Evolutionary conservation across 2,888 invertebrate genomes (phyloP).

Genomic region (Aphrophora alni): DNA sequence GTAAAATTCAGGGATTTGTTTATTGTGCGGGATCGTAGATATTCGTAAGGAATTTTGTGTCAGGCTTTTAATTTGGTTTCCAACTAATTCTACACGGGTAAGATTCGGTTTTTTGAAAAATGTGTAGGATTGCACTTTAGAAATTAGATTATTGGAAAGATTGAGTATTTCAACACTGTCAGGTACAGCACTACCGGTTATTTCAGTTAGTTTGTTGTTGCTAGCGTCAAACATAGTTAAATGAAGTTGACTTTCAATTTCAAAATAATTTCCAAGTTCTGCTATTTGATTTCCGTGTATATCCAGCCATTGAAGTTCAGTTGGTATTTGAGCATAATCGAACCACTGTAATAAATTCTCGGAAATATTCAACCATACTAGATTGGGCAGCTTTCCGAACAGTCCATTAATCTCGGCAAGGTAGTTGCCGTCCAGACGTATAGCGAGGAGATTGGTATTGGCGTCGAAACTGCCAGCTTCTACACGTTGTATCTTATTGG

Average conservation of each 20-base stretch:
- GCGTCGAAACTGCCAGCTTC: slow-evolving; percentile 80
- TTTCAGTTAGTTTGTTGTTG: slow-evolving; percentile 79
- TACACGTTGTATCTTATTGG: slow-evolving; percentile 81
- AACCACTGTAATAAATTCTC: slow-evolving; percentile 84
- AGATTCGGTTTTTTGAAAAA: slow-evolving; percentile 87
- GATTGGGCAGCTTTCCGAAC: slow-evolving; percentile 79
- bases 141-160: slow-evolving; percentile 80
- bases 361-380: slow-evolving; percentile 86
- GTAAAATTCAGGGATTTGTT: slow-evolving; percentile 79
- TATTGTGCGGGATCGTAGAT: slow-evolving; percentile 74
- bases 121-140: slow-evolving; percentile 84
- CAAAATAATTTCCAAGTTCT: slow-evolving; percentile 84
- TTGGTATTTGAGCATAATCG: slow-evolving; percentile 85
- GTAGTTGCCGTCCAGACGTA: slow-evolving; percentile 82
- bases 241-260: slow-evolving; percentile 79
- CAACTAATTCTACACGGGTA: slow-evolving; percentile 80
- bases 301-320: slow-evolving; percentile 83
- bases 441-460: slow-evolving; percentile 78
- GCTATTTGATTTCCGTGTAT: slow-evolving; percentile 84
- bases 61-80: slow-evolving; percentile 77
- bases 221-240: slow-evolving; percentile 83
- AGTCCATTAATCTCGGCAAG: slow-evolving; percentile 78
- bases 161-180: slow-evolving; percentile 81
- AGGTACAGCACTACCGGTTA: slow-evolving; percentile 82
- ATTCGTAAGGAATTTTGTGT: slow-evolving; percentile 78